Base-by-base conservation (phyloP, 2,888 invertebrate genomes). In the Aleiodes alternator region DNA sequence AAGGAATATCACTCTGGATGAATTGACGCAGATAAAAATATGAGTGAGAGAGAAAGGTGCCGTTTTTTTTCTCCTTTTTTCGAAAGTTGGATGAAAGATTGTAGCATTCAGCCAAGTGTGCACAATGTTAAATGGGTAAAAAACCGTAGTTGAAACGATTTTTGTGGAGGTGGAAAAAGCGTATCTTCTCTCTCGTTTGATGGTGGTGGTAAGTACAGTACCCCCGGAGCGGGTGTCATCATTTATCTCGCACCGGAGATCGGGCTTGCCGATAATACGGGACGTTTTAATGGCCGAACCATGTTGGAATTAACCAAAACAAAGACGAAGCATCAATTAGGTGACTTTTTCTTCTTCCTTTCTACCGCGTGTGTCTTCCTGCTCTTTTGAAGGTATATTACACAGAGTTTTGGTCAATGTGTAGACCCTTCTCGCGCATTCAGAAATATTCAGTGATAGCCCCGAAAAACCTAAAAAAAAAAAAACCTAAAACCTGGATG, bases 271-370 rank as follows among this genome's bases (percentile, higher is more conserved):
- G 92, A 92, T 92, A 92, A 90, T 90, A 90, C 85, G 90, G 91
- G 92, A 92, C 92, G 91, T 92, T 92, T 92, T 93, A 93, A 93
- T 93, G 93, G 93, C 91, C 92, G 92, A 93, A 93, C 92, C 92
- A 91, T 93, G 93, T 93, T 91, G 91, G 90, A 91, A 92, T 92
- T 92, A 92, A 92, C 92, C 92, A 92, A 92, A 92, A 92, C 92
- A 92, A 92, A 91, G 92, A 92, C 92, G 92, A 92, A 92, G 92
- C 93, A 92, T 92, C 92, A 92, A 93, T 92, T 92, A 93, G 92
- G 91, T 90, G 90, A 90, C 89, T 91, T 90, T 91, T 87, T 88
- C 85, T 87, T 87, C 85, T 8, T 43, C 11, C 85, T 23, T 23
- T 23, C 1, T 23, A 23, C 23, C 23, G 23, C 23, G 23, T 23